Percentiles rank a stretch among this genome's conserved stretches.
Conservation (phyloP, 2,797 vertebrate genomes). For the Graptemys geographica region DNA sequence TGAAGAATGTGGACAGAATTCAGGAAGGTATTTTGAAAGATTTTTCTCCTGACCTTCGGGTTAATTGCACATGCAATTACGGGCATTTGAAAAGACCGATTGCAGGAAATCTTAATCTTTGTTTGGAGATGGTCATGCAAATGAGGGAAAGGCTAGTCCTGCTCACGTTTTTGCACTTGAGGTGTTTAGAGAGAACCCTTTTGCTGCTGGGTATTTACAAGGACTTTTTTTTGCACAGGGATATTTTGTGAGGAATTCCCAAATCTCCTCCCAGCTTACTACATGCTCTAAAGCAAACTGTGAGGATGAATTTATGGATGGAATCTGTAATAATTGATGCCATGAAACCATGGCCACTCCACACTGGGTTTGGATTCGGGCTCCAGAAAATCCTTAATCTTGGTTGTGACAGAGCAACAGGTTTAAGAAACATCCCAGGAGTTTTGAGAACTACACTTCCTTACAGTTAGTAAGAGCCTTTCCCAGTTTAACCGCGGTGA, state of each 20-base stretch:
- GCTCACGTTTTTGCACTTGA: constrained; percentile 23
- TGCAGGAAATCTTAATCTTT: constrained; percentile 70
- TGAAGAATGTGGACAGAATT: neutral
- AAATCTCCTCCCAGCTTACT: neutral
- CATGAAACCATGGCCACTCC: neutral
- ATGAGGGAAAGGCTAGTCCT: constrained; percentile 68
- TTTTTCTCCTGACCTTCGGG: constrained; percentile 58
- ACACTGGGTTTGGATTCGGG: neutral
- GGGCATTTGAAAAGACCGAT: constrained; percentile 71
- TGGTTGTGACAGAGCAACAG: neutral
- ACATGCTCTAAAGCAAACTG: neutral
- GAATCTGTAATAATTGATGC: constrained; percentile 2
- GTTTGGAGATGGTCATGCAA: constrained; percentile 78
- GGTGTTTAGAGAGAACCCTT: constrained; percentile 15
- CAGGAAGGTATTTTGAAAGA: constrained; percentile 44
- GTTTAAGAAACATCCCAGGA: neutral
- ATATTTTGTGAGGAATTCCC: neutral
- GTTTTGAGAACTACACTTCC: neutral
- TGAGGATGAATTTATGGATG: neutral
- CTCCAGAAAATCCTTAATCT: neutral
- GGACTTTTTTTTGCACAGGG: neutral
- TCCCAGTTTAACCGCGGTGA: neutral
- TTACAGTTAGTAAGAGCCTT: neutral
- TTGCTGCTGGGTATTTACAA: constrained; percentile 8
- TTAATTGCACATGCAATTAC: constrained; percentile 72